phyloP scores from a whole-genome alignment of 2,113 vertebrate genomes.

The Stigmatopora argus region DNA sequence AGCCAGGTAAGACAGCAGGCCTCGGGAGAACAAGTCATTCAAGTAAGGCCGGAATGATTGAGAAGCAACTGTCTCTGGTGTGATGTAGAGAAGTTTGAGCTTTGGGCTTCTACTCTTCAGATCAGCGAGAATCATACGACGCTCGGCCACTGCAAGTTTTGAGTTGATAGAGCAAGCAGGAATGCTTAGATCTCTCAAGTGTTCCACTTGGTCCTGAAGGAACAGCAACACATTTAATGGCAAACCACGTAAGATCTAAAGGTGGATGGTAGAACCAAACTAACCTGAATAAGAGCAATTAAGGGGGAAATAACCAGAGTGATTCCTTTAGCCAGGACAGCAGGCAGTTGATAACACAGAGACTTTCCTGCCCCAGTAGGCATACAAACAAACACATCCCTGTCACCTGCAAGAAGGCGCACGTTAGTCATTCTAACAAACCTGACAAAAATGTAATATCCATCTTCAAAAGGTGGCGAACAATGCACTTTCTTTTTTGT shows the following conservation, averaged over 20 bases:
- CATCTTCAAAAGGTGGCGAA: not conserved
- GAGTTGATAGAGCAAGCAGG: conserved; percentile 88
- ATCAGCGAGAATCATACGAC: conserved; percentile 78
- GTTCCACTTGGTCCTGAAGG: conserved; percentile 89
- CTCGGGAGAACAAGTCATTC: conserved; percentile 74
- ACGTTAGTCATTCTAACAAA: not conserved
- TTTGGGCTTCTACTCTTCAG: conserved; percentile 76
- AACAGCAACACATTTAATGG: not conserved
- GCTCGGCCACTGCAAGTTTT: conserved; percentile 78
- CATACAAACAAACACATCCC: conserved; percentile 96
- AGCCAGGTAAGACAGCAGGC: conserved; percentile 82
- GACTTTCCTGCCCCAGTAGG: conserved; percentile 97
- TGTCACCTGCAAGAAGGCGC: conserved; percentile 71
- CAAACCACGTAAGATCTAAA: not conserved
- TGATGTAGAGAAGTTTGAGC: conserved; percentile 90
- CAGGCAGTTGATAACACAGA: conserved; percentile 94
- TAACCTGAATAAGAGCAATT: conserved; percentile 96
- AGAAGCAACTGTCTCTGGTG: conserved; percentile 91
- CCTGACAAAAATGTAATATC: not conserved
- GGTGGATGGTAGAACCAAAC: not conserved
- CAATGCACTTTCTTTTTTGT: not conserved
- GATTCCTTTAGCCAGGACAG: conserved; percentile 83
- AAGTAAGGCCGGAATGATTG: conserved; percentile 84
- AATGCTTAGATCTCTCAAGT: conserved; percentile 80
- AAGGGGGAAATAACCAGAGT: conserved; percentile 93